Evolutionary conservation across 2,888 invertebrate genomes (phyloP).

Genomic region (Nemotelus nigrinus): DNA sequence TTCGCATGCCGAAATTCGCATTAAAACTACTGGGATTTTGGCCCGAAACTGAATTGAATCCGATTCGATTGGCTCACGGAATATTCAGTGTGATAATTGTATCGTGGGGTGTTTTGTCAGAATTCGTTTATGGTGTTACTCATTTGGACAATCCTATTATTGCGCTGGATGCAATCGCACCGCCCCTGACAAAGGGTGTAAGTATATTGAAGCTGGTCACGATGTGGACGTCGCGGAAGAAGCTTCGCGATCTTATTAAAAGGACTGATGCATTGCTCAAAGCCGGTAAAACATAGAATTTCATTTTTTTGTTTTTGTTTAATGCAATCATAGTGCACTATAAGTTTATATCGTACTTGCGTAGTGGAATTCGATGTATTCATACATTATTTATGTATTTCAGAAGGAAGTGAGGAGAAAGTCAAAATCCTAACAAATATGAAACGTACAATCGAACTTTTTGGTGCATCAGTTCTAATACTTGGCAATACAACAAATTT

Average conservation of each 20-base stretch:
- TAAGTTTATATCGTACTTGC: no score
- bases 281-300: not conserved
- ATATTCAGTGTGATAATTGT: slow-evolving; percentile 55
- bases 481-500: slow-evolving; percentile 57
- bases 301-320: no score
- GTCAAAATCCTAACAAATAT: slow-evolving; percentile 54
- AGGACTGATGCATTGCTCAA: not conserved
- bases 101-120: slow-evolving; percentile 57
- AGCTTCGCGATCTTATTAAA: slow-evolving; percentile 12
- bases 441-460: slow-evolving; percentile 54
- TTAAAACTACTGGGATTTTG: slow-evolving; percentile 59
- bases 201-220: slow-evolving; percentile 58
- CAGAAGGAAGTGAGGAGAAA: slow-evolving; percentile 51
- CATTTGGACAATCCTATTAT: slow-evolving; percentile 56
- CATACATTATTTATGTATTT: slow-evolving; percentile 6
- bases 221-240: slow-evolving; percentile 53
- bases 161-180: slow-evolving; percentile 62
- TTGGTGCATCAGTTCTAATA: slow-evolving; percentile 55
- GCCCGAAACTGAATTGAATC: slow-evolving; percentile 55
- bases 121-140: slow-evolving; percentile 57
- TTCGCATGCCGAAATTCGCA: slow-evolving; percentile 54
- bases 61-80: slow-evolving; percentile 53
- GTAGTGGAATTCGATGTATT: not conserved
- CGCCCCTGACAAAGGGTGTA: slow-evolving; percentile 59
- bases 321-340: no score